Evolutionary conservation across 2,888 invertebrate genomes (phyloP).

Genomic region (Heliconius erato): DNA sequence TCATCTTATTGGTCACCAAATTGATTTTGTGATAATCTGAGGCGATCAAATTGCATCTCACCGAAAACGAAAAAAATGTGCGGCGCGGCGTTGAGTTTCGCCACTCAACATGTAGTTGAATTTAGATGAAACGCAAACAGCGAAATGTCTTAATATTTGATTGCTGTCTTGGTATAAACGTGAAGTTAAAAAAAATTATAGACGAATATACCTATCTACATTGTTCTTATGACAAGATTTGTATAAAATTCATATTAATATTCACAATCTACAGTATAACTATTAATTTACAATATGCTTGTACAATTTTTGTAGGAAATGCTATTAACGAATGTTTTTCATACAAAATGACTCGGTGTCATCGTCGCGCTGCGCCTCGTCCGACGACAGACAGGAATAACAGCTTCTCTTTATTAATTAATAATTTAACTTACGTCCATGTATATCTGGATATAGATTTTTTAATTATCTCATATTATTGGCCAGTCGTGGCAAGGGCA

Average conservation of each 20-base stretch:
- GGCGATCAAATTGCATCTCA: too few relatives aligned
- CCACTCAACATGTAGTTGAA: neutral
- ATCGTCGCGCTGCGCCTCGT: slow-evolving; percentile 12
- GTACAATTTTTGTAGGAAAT: neutral
- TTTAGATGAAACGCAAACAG: neutral
- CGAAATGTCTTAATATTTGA: neutral
- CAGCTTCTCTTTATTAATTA: slow-evolving; percentile 22
- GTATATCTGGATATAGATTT: neutral
- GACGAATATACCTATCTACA: too few relatives aligned
- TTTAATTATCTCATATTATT: too few relatives aligned
- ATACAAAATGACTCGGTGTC: slow-evolving; percentile 14
- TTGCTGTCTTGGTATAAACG: too few relatives aligned
- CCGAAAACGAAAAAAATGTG: neutral
- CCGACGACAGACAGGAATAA: slow-evolving; percentile 11
- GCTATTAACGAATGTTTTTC: slow-evolving; percentile 30
- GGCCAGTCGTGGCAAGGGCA: too few relatives aligned
- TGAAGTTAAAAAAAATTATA: too few relatives aligned
- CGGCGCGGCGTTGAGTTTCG: neutral
- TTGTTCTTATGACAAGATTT: neutral
- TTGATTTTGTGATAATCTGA: too few relatives aligned
- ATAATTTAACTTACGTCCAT: neutral
- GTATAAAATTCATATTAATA: neutral
- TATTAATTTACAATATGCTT: neutral
- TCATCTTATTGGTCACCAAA: too few relatives aligned
- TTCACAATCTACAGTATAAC: neutral